Evolutionary conservation across 2,113 vertebrate genomes (phyloP).

Genomic region (Hymenochirus boettgeri): DNA sequence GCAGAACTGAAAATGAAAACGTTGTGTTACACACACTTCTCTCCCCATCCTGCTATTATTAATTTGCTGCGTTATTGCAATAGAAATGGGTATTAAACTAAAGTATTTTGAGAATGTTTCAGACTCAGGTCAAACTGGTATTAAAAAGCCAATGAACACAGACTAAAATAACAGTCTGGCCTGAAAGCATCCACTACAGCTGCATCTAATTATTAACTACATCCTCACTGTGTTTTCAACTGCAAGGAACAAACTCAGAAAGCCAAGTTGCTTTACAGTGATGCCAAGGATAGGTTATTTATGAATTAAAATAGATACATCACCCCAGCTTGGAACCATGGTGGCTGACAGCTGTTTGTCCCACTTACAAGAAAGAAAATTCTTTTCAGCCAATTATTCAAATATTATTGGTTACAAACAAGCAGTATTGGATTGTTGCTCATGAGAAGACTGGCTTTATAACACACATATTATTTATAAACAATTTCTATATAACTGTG

Average conservation of each 20-base stretch:
- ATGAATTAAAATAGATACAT: slow-evolving; percentile 65
- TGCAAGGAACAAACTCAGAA: slow-evolving; percentile 68
- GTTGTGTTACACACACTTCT: slow-evolving; percentile 1
- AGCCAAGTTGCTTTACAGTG: slow-evolving; percentile 66
- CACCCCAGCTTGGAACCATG: slow-evolving; percentile 52
- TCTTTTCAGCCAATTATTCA: slow-evolving; percentile 43
- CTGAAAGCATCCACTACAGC: slow-evolving; percentile 68
- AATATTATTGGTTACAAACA: slow-evolving; percentile 43
- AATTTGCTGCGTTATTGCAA: slow-evolving; percentile 50
- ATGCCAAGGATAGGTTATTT: slow-evolving; percentile 76
- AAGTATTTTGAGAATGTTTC: slow-evolving; percentile 83
- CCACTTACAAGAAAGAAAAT: slow-evolving; percentile 31
- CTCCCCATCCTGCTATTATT: slow-evolving; percentile 24
- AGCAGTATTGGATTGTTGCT: background rate
- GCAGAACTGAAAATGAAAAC: background rate
- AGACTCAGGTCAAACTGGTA: slow-evolving; percentile 81
- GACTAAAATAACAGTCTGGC: slow-evolving; percentile 88
- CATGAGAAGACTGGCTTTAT: background rate
- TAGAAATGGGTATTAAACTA: slow-evolving; percentile 73
- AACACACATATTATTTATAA: too few species aligned
- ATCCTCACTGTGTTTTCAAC: slow-evolving; percentile 73
- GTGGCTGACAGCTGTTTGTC: slow-evolving; percentile 31
- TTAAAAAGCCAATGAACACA: slow-evolving; percentile 74
- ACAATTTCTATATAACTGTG: too few species aligned
- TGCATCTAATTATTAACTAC: slow-evolving; percentile 85